Evolutionary conservation across 2,113 vertebrate species (phyloP).

Genomic region (Trematomus loennbergii): DNA sequence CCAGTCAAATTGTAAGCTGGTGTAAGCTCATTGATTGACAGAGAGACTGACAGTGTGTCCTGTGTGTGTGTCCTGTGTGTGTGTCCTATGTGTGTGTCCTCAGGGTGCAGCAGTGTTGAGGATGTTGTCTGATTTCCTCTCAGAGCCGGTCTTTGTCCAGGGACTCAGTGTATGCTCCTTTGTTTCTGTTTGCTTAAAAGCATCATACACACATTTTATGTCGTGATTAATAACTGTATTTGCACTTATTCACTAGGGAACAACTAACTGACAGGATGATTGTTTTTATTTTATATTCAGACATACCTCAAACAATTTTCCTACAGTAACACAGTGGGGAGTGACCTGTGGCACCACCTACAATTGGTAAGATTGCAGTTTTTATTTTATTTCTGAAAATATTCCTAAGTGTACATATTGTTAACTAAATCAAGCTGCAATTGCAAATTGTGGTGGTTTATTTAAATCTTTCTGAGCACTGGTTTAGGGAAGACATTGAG

Average conservation of each 20-base stretch:
- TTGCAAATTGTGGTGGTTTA: background rate
- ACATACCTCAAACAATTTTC: conserved; percentile 83
- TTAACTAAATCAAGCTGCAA: background rate
- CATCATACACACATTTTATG: background rate
- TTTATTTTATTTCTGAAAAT: background rate
- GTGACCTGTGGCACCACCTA: conserved; percentile 89
- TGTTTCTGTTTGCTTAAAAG: background rate
- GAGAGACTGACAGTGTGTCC: background rate
- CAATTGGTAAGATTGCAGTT: conserved; percentile 79
- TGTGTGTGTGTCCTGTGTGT: background rate
- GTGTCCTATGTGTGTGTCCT: conserved; percentile 21
- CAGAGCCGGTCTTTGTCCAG: conserved; percentile 84
- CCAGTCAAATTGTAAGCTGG: too few species aligned
- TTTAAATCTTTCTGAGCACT: background rate
- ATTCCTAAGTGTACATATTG: background rate
- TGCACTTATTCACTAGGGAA: background rate
- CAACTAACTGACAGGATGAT: background rate
- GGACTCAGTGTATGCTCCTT: conserved; percentile 86
- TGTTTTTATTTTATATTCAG: conserved; percentile 52
- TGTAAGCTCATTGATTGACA: background rate
- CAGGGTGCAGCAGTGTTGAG: conserved; percentile 92
- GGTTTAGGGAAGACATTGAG: background rate
- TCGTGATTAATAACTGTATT: background rate
- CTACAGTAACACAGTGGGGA: conserved; percentile 87
- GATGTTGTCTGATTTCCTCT: conserved; percentile 93